Conservation (phyloP, 2,113 vertebrate species). For the Cranoglanis bouderius region DNA sequence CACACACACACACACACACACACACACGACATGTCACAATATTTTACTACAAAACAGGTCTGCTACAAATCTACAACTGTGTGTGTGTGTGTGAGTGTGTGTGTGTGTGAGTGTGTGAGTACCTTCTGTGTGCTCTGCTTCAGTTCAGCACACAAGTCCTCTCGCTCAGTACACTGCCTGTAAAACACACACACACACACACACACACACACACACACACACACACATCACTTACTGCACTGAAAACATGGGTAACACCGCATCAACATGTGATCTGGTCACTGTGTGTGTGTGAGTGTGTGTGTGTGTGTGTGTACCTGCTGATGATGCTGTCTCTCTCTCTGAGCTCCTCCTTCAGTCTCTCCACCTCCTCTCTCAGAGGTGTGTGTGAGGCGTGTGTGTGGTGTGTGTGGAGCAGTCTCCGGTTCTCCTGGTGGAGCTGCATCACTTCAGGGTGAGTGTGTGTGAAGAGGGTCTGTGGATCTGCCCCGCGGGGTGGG, state of each 20-base stretch:
- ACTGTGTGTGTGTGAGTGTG: not conserved
- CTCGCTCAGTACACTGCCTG: conserved; percentile 67
- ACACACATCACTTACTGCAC: not conserved
- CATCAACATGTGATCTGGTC: not conserved
- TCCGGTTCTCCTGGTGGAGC: conserved; percentile 67
- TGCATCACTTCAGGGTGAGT: conserved; percentile 66
- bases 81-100: conserved; percentile 4
- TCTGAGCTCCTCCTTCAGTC: conserved; percentile 67
- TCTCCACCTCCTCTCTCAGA: conserved; percentile 66
- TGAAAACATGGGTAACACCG: not conserved
- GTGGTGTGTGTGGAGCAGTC: conserved; percentile 36
- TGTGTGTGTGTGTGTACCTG: conserved; percentile 60
- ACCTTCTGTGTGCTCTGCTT: conserved; percentile 49
- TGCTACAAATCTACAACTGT: not conserved
- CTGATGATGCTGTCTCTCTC: conserved; percentile 62
- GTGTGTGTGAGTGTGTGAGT: not conserved
- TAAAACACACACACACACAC: conserved; percentile 41
- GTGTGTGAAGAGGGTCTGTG: conserved; percentile 62
- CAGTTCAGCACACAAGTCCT: conserved; percentile 62
- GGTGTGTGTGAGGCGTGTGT: not conserved
- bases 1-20: not conserved
- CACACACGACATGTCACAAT: too few species aligned
- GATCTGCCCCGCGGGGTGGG: conserved; percentile 25
- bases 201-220: too few species aligned
- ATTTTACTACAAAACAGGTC: not conserved